These are phyloP conservation scores for Pseudomyrmex gracilis DNA, from an alignment of 1,140 invertebrate species.

Conservation along the genomic window DNA sequence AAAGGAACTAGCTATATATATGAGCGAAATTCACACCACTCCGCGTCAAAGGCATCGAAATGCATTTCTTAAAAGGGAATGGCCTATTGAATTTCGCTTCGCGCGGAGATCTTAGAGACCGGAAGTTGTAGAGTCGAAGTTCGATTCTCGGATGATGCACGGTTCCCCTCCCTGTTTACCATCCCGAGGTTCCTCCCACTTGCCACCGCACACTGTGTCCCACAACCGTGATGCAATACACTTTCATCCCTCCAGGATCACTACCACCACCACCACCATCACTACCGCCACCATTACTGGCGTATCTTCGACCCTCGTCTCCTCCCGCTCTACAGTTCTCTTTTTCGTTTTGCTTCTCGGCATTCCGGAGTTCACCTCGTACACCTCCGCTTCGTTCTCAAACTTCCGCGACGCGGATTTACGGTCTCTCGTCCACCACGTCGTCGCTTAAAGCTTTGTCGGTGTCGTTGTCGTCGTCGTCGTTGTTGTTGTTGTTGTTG, in stretches of 20 bases:
- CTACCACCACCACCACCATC: not conserved
- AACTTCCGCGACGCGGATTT: constrained; percentile 70
- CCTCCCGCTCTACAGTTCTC: constrained; percentile 8
- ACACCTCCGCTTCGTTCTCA: constrained; percentile 48
- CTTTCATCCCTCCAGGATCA: constrained; percentile 10
- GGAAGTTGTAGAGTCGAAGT: constrained; percentile 61
- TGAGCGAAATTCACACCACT: constrained; percentile 42
- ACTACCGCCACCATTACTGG: not conserved
- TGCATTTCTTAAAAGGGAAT: constrained; percentile 65
- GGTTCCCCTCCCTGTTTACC: constrained; percentile 66
- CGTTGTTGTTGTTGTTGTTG: not conserved
- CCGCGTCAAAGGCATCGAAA: constrained; percentile 55
- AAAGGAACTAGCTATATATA: constrained; percentile 1
- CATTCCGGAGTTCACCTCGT: constrained; percentile 55
- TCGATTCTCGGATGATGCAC: constrained; percentile 69
- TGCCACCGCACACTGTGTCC: not conserved
- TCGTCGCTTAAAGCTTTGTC: constrained; percentile 62
- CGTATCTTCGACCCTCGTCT: constrained; percentile 22
- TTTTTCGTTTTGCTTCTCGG: constrained; percentile 54
- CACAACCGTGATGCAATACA: constrained; percentile 1
- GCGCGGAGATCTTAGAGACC: constrained; percentile 60
- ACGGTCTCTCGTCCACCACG: constrained; percentile 54
- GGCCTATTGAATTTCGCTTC: constrained; percentile 61
- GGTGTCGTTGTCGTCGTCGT: constrained; percentile 14
- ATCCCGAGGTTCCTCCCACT: constrained; percentile 33